Evolutionary conservation across 1,140 invertebrate genomes (phyloP), one percentile per base, ranked within the genome.

Genomic region (Heliconius hermathena): DNA sequence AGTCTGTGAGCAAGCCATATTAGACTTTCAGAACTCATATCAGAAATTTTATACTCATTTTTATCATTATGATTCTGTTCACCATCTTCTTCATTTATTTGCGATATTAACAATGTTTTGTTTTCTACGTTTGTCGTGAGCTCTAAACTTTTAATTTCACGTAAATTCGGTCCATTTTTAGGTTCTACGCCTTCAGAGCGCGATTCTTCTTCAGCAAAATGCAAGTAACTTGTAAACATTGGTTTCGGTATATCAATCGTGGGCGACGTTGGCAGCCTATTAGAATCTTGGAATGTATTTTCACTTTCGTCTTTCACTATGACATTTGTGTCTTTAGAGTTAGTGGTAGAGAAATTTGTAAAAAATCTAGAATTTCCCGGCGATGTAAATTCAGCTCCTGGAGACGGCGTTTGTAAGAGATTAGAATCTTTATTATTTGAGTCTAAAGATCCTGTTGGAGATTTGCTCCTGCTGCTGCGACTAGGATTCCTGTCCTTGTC

Each of bases 1-100:
- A 99, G 94, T 83, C 98, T 96, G 94, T 99, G 98, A 1, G 98
- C 97, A 29, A 99, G 89, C 98, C 98, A 99, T 66, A 98, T 96
- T 0, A 99, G 95, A 88, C 97, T 99, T 88, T 99, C 98, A 0
- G 96, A 96, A 86, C 98, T 98, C 95, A 99, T 98, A 89, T 99
- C 98, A 0, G 97, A 97, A 81, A 99, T 98, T 91, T 97, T 97
- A 70, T 85, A 95, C 8, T 81, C 75, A 26, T 82, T 81, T 49
- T 83, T 86, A 74, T 87, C 77, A n/a, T 83, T 80, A 22, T 80
- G 74, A 57, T 76, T 54, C 11, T 73, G 71, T 74, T 81, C 79
- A 9, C 66, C 52, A 26, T 91, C 87, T 52, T 86, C 85, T 46
- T 90, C 89, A 66, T 77, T 87, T 38, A 76, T 76, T 72, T 78